Evolutionary conservation across 2,113 vertebrate genomes (phyloP).

Genomic region (Microtus pennsylvanicus): DNA sequence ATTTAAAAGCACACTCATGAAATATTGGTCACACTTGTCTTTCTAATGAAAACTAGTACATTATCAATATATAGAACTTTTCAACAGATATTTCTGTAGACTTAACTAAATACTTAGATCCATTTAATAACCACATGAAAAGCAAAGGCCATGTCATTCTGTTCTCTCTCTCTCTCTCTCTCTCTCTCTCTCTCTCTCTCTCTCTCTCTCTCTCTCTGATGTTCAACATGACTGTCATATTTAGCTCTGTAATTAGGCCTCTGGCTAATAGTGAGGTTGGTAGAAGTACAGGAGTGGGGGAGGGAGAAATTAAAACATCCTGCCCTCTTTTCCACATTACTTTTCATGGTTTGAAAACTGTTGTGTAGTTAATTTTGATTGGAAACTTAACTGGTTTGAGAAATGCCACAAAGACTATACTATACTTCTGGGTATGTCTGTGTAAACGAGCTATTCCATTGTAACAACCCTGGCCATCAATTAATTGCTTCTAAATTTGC

Average conservation of each 20-base stretch:
- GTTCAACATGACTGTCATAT: background rate
- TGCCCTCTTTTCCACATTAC: background rate
- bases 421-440: background rate
- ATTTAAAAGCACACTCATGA: background rate
- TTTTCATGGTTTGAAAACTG: constrained; percentile 5
- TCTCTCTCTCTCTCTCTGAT: no score
- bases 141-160: background rate
- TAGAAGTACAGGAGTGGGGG: background rate
- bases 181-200: no score
- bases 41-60: background rate
- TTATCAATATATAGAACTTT: background rate
- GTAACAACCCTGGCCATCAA: no score
- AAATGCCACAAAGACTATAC: background rate
- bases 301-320: background rate
- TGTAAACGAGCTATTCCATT: no score
- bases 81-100: background rate
- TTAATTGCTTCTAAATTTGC: background rate
- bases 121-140: background rate
- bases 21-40: background rate
- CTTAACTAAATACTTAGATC: background rate
- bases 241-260: background rate
- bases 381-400: background rate
- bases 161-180: no score
- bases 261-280: background rate
- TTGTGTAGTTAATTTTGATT: background rate